A percentile compares a stretch with the other conserved stretches of the same genome.
These are phyloP conservation scores for Anolis carolinensis DNA, from an alignment of 2,113 vertebrate species.

Conservation along the genomic window DNA sequence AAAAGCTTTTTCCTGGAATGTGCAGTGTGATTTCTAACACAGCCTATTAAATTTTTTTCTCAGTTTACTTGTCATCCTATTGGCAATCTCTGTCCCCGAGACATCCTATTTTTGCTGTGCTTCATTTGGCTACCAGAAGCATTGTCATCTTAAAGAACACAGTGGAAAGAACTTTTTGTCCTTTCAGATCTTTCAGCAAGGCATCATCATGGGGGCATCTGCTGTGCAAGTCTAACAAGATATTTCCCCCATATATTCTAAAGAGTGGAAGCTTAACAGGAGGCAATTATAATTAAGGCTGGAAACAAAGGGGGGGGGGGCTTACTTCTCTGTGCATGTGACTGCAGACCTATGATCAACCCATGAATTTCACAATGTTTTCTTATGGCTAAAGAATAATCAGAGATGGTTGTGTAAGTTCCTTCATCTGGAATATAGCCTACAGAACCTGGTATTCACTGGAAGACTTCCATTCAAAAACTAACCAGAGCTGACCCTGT, in stretches of 20 bases:
- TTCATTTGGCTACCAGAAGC: background rate
- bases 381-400: too few species aligned
- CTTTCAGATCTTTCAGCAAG: background rate
- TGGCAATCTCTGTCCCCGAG: background rate
- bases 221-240: background rate
- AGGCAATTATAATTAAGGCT: background rate
- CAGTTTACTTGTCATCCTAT: background rate
- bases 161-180: background rate
- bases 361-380: too few species aligned
- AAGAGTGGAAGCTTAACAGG: background rate
- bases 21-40: too few species aligned
- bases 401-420: too few species aligned
- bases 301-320: background rate
- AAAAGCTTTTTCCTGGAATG: background rate
- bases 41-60: background rate
- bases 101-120: background rate
- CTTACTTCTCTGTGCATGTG: too few species aligned
- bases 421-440: too few species aligned
- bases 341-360: too few species aligned
- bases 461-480: too few species aligned
- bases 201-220: background rate
- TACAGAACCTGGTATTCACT: too few species aligned
- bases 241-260: background rate
- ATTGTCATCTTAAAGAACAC: background rate
- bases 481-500: too few species aligned